Base-by-base conservation (phyloP, 2,888 invertebrate species). In the Xiphydria camelus region DNA sequence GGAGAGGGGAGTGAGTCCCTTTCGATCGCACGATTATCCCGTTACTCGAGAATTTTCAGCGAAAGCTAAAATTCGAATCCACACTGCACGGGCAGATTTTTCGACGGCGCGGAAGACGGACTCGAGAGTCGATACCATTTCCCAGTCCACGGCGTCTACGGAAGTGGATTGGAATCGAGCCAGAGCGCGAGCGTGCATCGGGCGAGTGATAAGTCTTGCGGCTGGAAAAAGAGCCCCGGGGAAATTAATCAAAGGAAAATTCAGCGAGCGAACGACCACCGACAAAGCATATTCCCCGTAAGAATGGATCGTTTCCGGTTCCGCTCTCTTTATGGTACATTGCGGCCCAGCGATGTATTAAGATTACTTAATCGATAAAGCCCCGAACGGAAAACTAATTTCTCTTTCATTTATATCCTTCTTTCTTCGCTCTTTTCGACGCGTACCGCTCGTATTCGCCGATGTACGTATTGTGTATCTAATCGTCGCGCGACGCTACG, bases 331-430 rank as follows among this genome's bases (percentile, higher is more conserved):
- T 75, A 75, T 75, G 75, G 73, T 73, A 75, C 74, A 70, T 72
- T 75, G 75, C 75, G 71, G 70, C 75, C 52, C 73, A 74, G 72
- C 75, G 74, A 75, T 75, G 75, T 75, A 75, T 74, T 75, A 75
- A 75, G 75, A 75, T 75, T 75, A 72, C 75, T 75, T 75, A 75
- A 75, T 75, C 75, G 68, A 75, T 75, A 75, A 67, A 68, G 56
- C 59, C 55, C 61, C 52, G 59, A 62, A 59, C 66, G 63, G 62
- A 62, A 66, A 68, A 60, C 62, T 70, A 68, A 69, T 69, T 61
- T 65, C 61, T 67, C 68, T 69, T 67, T 70, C 62, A 62, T 62
- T 53, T 44, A 1, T 3, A 18, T 32, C 12, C 15, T 37, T 35
- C n/a, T 18, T 4, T 0, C 1, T 7, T 14, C 5, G 2, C 6